These are phyloP conservation scores for Circaetus gallicus DNA, from an alignment of 2,113 vertebrate genomes.

Conservation along the genomic window DNA sequence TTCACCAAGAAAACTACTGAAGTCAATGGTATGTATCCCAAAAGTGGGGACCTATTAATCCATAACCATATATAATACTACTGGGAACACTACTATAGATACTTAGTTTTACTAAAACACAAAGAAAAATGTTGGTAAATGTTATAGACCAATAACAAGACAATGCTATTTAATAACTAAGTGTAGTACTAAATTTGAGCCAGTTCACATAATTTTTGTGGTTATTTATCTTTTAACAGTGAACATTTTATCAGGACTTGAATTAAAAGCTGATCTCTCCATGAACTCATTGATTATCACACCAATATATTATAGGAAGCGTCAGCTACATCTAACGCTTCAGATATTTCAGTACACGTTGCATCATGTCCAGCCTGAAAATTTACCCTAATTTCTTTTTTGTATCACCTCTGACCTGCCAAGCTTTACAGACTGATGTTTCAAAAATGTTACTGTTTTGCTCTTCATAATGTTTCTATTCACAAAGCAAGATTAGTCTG, in stretches of 20 bases:
- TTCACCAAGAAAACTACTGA: background rate
- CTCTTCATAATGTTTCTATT: background rate
- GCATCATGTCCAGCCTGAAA: background rate
- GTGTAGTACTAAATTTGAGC: background rate
- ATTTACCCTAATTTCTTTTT: background rate
- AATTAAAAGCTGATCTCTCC: background rate
- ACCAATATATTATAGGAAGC: background rate
- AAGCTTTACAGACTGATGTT: background rate
- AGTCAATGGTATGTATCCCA: background rate
- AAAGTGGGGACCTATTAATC: background rate
- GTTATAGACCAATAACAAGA: background rate
- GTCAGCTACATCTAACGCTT: background rate
- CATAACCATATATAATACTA: background rate
- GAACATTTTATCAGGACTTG: background rate
- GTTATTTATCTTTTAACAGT: background rate
- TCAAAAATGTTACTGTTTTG: background rate
- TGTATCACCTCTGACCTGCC: background rate
- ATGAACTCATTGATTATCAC: background rate
- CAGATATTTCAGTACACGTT: background rate
- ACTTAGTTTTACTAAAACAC: background rate
- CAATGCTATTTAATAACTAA: background rate
- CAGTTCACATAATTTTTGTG: background rate
- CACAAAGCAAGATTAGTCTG: background rate
- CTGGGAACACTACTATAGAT: background rate
- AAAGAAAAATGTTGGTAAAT: background rate